A percentile compares a stretch with the other conserved stretches of the same genome.
phyloP scores from a whole-genome alignment of 2,113 vertebrate species.

The Cavia aperea region DNA sequence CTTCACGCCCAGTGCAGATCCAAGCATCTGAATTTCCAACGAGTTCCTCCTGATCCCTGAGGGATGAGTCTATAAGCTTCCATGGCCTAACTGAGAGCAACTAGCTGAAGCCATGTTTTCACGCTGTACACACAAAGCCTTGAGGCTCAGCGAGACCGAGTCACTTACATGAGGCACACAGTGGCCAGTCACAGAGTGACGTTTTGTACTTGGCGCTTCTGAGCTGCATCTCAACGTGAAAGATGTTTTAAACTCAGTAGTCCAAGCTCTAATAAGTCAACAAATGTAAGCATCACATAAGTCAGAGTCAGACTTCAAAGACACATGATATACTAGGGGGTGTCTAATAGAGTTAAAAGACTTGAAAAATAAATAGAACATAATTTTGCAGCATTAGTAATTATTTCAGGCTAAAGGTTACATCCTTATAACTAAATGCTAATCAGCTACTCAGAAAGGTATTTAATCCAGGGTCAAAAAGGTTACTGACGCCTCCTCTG shows the following conservation, averaged over 20 bases:
- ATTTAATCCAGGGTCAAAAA: constrained; percentile 60
- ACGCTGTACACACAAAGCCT: neutral
- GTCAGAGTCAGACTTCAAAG: neutral
- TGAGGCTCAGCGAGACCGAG: neutral
- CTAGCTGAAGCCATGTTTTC: neutral
- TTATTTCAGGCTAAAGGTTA: constrained; percentile 43
- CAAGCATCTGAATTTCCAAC: neutral
- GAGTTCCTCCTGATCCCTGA: neutral
- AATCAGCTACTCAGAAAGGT: constrained; percentile 41
- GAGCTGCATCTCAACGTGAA: neutral
- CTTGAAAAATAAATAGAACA: constrained; percentile 35
- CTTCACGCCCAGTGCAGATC: neutral
- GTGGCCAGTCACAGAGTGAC: neutral
- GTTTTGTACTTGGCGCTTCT: neutral
- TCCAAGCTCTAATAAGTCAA: neutral
- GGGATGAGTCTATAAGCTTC: neutral
- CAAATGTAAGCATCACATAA: neutral
- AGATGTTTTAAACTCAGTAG: neutral
- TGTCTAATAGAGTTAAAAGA: neutral
- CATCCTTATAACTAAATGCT: constrained; percentile 25
- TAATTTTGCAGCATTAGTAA: constrained; percentile 12
- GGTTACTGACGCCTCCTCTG: constrained; percentile 10
- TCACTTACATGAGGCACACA: neutral
- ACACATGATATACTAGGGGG: neutral
- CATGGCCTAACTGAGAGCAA: neutral